phyloP scores from a whole-genome alignment of 2,113 vertebrate genomes.

The Orientallactaga bullata region DNA sequence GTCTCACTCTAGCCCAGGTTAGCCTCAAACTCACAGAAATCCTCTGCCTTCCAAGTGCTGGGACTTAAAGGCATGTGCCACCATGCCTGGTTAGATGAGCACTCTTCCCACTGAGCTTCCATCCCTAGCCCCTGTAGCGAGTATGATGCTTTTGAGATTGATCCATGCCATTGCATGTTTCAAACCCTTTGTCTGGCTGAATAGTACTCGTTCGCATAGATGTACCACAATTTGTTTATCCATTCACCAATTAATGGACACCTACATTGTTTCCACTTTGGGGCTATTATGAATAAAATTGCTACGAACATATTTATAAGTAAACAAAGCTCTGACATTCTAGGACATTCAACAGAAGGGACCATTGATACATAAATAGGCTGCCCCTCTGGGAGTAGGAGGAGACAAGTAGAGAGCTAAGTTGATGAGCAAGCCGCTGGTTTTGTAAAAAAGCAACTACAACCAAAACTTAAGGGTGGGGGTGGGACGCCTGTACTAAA shows the following conservation, averaged over 20 bases:
- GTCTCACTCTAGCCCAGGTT: too few relatives aligned
- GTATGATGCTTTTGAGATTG: background rate
- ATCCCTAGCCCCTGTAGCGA: background rate
- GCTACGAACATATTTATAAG: background rate
- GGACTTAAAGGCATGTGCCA: too few relatives aligned
- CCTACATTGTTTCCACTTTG: constrained; percentile 41
- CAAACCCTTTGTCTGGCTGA: background rate
- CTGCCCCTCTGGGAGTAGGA: background rate
- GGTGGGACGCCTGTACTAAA: too few relatives aligned
- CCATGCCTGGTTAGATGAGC: too few relatives aligned
- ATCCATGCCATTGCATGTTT: background rate
- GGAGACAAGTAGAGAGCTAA: constrained; percentile 8
- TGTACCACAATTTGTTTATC: background rate
- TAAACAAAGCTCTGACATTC: constrained; percentile 15
- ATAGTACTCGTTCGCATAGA: background rate
- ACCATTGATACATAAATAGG: background rate
- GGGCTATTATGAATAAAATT: constrained; percentile 51
- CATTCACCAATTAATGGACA: background rate
- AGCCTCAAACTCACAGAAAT: too few relatives aligned
- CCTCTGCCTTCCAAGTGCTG: too few relatives aligned
- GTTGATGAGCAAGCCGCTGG: constrained; percentile 3
- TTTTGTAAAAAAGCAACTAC: constrained; percentile 31
- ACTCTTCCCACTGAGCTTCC: background rate
- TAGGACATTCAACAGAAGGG: constrained; percentile 12
- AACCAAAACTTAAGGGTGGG: background rate